Percentiles rank a stretch among this genome's conserved stretches.
Conservation (phyloP, 1,140 invertebrate species). For the Cydia amplana region DNA sequence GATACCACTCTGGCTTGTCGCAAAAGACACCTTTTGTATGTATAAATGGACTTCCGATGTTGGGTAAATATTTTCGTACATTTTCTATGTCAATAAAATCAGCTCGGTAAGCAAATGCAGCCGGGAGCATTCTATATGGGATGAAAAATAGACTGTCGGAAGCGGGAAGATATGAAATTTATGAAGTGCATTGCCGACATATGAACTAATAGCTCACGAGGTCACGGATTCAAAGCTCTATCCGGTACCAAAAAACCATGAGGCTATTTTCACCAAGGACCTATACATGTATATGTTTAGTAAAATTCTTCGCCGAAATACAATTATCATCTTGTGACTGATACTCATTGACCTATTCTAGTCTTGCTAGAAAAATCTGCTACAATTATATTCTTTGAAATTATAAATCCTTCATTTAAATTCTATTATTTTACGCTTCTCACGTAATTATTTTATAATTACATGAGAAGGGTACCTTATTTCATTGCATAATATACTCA, state of each 20-base stretch:
- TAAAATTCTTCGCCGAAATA: too few species aligned
- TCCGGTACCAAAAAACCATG: background rate
- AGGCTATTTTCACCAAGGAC: background rate
- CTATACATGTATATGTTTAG: too few species aligned
- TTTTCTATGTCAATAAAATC: constrained; percentile 31
- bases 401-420: too few species aligned
- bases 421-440: too few species aligned
- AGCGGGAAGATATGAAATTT: constrained; percentile 8
- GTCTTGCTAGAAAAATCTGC: too few species aligned
- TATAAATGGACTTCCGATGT: constrained; percentile 28
- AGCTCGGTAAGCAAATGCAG: constrained; percentile 1
- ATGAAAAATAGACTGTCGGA: constrained; percentile 22
- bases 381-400: too few species aligned
- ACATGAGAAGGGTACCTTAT: too few species aligned
- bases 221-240: background rate
- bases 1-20: constrained; percentile 22
- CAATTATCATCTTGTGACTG: too few species aligned
- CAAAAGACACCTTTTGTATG: constrained; percentile 21
- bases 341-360: too few species aligned
- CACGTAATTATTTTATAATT: too few species aligned
- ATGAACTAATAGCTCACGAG: background rate
- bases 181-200: constrained; percentile 7
- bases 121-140: background rate
- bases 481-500: too few species aligned
- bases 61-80: constrained; percentile 30